phyloP scores from a whole-genome alignment of 2,888 invertebrate species.

The Theodoxus fluviatilis region DNA sequence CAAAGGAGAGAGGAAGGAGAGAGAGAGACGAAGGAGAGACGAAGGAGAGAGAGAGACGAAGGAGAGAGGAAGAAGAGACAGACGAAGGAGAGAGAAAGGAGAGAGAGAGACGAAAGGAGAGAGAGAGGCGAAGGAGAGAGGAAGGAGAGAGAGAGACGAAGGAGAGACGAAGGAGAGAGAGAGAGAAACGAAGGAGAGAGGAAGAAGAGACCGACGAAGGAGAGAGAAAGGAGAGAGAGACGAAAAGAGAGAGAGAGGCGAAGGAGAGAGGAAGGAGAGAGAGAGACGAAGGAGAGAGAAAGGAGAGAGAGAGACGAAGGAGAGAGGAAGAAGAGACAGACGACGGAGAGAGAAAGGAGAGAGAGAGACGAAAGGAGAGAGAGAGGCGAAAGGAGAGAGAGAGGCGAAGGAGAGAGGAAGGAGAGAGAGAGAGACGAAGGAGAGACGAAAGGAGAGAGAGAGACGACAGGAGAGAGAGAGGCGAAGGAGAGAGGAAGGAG shows the following conservation, averaged over 20 bases:
- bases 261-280: not conserved
- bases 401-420: conserved; percentile 9
- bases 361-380: not conserved
- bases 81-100: no score
- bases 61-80: no score
- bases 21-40: not conserved
- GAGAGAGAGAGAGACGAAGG: no score
- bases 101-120: no score
- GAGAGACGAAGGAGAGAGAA: not conserved
- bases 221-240: not conserved
- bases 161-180: no score
- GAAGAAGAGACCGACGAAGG: not conserved
- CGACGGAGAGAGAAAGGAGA: not conserved
- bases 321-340: not conserved
- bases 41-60: not conserved
- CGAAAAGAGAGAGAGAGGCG: not conserved
- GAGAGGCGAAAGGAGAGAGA: not conserved
- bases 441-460: no score
- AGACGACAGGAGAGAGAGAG: no score
- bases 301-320: no score
- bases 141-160: no score
- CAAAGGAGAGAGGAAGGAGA: not conserved
- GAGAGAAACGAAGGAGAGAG: not conserved
- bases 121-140: no score
- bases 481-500: no score